Conservation (phyloP, 2,113 vertebrate genomes). For the Microcebus jonahi region DNA sequence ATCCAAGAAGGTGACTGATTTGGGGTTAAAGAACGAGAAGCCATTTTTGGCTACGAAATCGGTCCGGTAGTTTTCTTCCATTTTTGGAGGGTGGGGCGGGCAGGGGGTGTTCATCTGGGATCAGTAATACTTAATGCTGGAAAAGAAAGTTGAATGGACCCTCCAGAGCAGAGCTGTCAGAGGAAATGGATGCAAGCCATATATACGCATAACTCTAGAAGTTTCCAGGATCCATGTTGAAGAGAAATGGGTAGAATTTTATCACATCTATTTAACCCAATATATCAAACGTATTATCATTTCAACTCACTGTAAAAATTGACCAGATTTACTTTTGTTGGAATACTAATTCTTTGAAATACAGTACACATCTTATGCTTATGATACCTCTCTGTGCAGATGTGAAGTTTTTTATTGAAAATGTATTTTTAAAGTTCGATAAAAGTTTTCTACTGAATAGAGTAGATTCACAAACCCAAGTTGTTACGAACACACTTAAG, state of each 20-base stretch:
- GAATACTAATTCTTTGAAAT: not conserved
- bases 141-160: not conserved
- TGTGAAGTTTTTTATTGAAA: not conserved
- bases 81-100: too few relatives aligned
- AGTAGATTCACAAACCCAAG: not conserved
- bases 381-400: not conserved
- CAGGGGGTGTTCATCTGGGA: too few relatives aligned
- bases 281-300: not conserved
- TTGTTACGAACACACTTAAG: not conserved
- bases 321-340: not conserved
- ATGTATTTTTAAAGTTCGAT: not conserved
- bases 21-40: not conserved
- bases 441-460: not conserved
- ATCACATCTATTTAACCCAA: not conserved
- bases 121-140: not conserved
- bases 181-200: accelerated
- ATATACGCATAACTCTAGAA: too few relatives aligned
- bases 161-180: not conserved
- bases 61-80: too few relatives aligned
- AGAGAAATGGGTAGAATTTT: not conserved
- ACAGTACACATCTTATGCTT: not conserved
- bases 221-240: not conserved
- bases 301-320: not conserved
- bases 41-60: not conserved
- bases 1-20: not conserved